Percentiles rank a stretch among this genome's conserved stretches.
phyloP scores from a whole-genome alignment of 2,113 vertebrate genomes.

The Ifrita kowaldi region DNA sequence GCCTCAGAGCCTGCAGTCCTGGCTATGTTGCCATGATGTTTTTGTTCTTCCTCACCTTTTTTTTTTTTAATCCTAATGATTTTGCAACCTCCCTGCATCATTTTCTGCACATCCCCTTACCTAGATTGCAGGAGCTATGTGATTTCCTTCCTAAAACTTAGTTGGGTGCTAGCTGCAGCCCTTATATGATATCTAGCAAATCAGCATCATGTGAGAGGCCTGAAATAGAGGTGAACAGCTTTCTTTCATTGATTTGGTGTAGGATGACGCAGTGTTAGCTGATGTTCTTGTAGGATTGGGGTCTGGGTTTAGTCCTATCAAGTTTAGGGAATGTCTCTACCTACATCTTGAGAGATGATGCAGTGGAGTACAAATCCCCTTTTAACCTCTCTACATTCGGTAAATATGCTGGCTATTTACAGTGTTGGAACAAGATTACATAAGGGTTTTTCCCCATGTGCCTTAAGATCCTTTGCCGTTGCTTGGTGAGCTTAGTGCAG shows the following conservation, averaged over 20 bases:
- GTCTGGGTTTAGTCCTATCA: background rate
- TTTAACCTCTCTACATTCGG: background rate
- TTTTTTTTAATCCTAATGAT: background rate
- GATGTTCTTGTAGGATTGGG: background rate
- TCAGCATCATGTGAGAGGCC: background rate
- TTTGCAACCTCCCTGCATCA: background rate
- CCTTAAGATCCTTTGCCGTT: background rate
- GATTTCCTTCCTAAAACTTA: background rate
- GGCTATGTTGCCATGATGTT: accelerated
- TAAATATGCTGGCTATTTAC: background rate
- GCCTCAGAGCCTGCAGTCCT: background rate
- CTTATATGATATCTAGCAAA: accelerated
- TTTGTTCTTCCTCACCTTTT: background rate
- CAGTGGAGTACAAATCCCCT: background rate
- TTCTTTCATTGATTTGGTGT: background rate
- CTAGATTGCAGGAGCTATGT: background rate
- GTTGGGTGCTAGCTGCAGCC: background rate
- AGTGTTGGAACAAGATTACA: background rate
- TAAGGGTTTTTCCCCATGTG: background rate
- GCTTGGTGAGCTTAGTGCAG: background rate
- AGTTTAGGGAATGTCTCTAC: background rate
- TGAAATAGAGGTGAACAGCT: background rate
- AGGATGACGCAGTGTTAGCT: background rate
- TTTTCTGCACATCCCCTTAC: background rate
- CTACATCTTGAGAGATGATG: background rate